A percentile compares a stretch with the other conserved stretches of the same genome.
These are phyloP conservation scores for Ceratoteleas bidentatus DNA, from an alignment of 1,140 invertebrate genomes.

Conservation along the genomic window DNA sequence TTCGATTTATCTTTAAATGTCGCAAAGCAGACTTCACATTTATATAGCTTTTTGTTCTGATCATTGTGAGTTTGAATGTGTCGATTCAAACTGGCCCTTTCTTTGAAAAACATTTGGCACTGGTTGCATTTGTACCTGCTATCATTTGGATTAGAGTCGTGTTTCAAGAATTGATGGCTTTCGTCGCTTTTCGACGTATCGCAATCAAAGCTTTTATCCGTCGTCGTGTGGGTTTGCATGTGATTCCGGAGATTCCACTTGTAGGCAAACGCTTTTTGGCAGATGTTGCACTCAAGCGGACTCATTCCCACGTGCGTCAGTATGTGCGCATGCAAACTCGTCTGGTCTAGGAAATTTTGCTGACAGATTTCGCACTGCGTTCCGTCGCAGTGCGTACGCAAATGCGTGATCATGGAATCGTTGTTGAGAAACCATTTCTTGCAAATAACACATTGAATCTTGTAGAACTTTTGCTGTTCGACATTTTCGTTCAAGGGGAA, in stretches of 20 bases:
- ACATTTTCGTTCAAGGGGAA: slow-evolving; percentile 53
- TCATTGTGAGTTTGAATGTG: slow-evolving; percentile 79
- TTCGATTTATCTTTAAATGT: slow-evolving; percentile 81
- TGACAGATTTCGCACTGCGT: slow-evolving; percentile 79
- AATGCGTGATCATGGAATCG: slow-evolving; percentile 78
- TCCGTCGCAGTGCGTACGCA: slow-evolving; percentile 74
- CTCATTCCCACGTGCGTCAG: slow-evolving; percentile 81
- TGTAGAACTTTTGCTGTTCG: slow-evolving; percentile 78
- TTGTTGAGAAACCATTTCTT: slow-evolving; percentile 80
- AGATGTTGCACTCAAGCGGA: slow-evolving; percentile 81
- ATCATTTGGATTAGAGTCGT: slow-evolving; percentile 69
- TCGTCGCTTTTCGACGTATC: slow-evolving; percentile 73
- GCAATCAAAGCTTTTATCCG: slow-evolving; percentile 84
- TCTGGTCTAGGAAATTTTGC: slow-evolving; percentile 80
- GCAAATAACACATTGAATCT: slow-evolving; percentile 78
- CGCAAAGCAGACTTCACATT: slow-evolving; percentile 80
- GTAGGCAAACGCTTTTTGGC: slow-evolving; percentile 81
- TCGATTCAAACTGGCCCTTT: slow-evolving; percentile 79
- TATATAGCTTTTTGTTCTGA: slow-evolving; percentile 81
- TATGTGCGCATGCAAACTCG: slow-evolving; percentile 80
- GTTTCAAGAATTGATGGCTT: slow-evolving; percentile 67
- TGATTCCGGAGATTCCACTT: slow-evolving; percentile 85
- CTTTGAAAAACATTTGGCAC: slow-evolving; percentile 82
- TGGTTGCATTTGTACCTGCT: slow-evolving; percentile 78
- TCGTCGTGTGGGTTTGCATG: slow-evolving; percentile 85